A percentile compares a stretch with the other conserved stretches of the same genome.
Conservation (phyloP, 2,113 vertebrate species). For the rat (Rattus norvegicus) region DNA sequence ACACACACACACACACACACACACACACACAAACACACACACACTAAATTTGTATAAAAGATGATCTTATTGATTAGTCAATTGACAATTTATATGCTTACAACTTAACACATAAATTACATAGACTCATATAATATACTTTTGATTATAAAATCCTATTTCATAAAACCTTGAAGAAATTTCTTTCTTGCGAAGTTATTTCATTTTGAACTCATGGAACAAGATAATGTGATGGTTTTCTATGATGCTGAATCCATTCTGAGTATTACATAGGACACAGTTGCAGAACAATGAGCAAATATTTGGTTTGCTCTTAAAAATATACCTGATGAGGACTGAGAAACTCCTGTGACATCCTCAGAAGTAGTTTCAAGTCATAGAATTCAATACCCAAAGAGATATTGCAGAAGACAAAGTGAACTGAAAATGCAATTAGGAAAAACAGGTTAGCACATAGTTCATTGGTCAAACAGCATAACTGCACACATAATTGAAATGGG, state of each 20-base stretch:
- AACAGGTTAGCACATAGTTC: slow-evolving; percentile 34
- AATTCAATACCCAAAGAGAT: slow-evolving; percentile 31
- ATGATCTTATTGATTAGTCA: neutral
- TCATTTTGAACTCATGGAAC: slow-evolving; percentile 61
- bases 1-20: too few relatives aligned
- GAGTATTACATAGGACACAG: slow-evolving; percentile 26
- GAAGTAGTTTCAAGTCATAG: slow-evolving; percentile 61
- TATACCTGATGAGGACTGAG: slow-evolving; percentile 32
- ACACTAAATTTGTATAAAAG: neutral
- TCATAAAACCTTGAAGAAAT: slow-evolving; percentile 29
- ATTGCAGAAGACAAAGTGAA: slow-evolving; percentile 44
- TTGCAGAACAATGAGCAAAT: slow-evolving; percentile 57
- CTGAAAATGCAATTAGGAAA: slow-evolving; percentile 56
- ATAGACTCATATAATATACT: slow-evolving; percentile 38
- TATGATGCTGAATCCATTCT: slow-evolving; percentile 14
- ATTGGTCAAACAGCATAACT: slow-evolving; percentile 58
- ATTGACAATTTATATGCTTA: neutral
- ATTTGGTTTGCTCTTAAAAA: slow-evolving; percentile 48
- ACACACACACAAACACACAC: too few relatives aligned
- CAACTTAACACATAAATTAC: neutral
- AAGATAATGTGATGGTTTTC: slow-evolving; percentile 44
- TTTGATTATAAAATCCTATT: slow-evolving; percentile 58
- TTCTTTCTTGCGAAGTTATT: slow-evolving; percentile 30
- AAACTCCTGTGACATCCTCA: neutral
- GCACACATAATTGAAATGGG: slow-evolving; percentile 17